Evolutionary conservation across 2,113 vertebrate species (phyloP).

Genomic region (Eolophus roseicapilla): DNA sequence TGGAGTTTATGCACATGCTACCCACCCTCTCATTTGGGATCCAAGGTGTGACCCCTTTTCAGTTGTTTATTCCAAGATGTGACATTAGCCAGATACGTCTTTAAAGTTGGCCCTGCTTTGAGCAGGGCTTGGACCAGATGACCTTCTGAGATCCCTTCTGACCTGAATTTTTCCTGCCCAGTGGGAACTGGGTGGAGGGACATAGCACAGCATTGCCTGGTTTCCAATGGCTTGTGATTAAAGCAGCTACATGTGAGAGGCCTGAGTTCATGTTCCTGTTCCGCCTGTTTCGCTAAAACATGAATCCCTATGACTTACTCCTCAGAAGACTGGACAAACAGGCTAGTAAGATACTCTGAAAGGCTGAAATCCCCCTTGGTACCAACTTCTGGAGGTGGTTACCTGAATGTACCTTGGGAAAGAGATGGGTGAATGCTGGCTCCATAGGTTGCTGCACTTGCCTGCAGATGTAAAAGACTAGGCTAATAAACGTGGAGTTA

Average conservation of each 20-base stretch:
- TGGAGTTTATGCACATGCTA: fast-evolving
- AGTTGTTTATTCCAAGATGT: not conserved
- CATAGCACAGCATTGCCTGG: no score
- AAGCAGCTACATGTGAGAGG: not conserved
- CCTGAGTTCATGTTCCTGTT: not conserved
- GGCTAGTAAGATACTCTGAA: not conserved
- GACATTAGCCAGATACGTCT: fast-evolving
- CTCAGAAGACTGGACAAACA: not conserved
- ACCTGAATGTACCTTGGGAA: not conserved
- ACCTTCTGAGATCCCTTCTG: not conserved
- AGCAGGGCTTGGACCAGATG: not conserved
- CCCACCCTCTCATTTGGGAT: not conserved
- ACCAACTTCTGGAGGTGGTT: not conserved
- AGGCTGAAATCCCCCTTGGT: fast-evolving
- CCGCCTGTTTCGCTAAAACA: not conserved
- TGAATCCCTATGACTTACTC: not conserved
- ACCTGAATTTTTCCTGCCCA: not conserved
- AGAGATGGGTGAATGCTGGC: not conserved
- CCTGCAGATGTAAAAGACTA: not conserved
- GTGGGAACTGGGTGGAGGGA: not conserved
- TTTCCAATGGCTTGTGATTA: not conserved
- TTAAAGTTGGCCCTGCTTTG: not conserved
- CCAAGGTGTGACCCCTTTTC: not conserved
- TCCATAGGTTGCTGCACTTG: not conserved
- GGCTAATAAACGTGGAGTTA: not conserved